Evolutionary conservation across 2,888 invertebrate species (phyloP), one percentile per base, ranked within the genome.

Genomic region (Rhodophaea formosa): DNA sequence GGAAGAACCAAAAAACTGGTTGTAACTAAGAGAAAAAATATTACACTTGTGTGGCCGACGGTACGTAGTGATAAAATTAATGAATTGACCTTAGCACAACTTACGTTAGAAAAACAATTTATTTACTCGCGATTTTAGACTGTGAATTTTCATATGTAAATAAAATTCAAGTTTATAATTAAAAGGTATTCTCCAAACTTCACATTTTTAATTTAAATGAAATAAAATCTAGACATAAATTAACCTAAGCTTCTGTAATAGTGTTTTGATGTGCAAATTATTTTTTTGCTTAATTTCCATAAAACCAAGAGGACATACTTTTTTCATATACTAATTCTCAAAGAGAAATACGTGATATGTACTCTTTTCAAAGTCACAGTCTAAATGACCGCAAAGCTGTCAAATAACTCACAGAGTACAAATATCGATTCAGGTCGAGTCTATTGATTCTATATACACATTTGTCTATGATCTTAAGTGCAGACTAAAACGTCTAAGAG

Each of bases 31-130:
- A n/a, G n/a, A n/a, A n/a, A n/a, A 46, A 55, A 12, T 43, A 51
- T n/a, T 44, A 7, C 44, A 14, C 15, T 63, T 60, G 60, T 62
- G 60, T 66, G 62, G 60, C 59, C 69, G 65, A 69, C 62, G 46
- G 66, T 65, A 65, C 62, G 59, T 59, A 62, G 65, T 59, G 60
- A 61, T 66, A 71, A 72, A 74, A 67, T 71, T 74, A 75, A 76
- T 62, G 73, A 81, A 82, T 82, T 81, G 80, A 80, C 80, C 66
- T 72, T 72, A 67, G 74, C 80, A 82, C 79, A 82, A 82, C 80
- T 69, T 75, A 72, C 73, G 70, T 71, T 74, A 65, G 58, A 68
- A 62, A 69, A 59, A 53, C 46, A 58, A 61, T 12, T 52, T 51
- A 52, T 57, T 47, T 16, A 46, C 53, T 44, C 45, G 55, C 54